Base-by-base conservation (phyloP, 1,140 invertebrate genomes). In the Armadillidium nasatum region DNA sequence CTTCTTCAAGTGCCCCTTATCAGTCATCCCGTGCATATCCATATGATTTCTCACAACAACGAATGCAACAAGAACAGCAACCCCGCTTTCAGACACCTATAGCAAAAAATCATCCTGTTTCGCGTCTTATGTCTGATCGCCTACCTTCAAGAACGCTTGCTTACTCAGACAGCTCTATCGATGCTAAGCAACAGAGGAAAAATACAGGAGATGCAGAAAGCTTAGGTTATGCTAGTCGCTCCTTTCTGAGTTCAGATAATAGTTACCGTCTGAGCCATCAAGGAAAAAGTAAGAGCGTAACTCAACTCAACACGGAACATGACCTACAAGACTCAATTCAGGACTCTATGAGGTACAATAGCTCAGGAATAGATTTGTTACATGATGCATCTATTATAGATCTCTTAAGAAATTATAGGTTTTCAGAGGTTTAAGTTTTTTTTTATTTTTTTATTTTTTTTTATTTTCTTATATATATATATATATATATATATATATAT, bases 401-500 rank as follows among this genome's bases (percentile, higher is more conserved):
- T 60, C 11, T 60, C 11, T 60, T 60, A 60, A 60, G 50, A 60
- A 60, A 60, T 60, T 60, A 60, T 60, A 33, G 33, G 33, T 33
- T 33, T 33, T 33, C 33, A 33, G 33, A 33, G 33, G 33, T 33
- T 33, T 33, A 33, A 33, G 33, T 33, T 33, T 33, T 6, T 1
- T 33, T 3, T 6, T 33, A 6, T 33, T 33, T 33, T 33, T 3
- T 33, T 33, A 3, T 33, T 6, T 33, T 33, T 33, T 33, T 33
- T 33, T 33, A 33, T n/a, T n/a, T n/a, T n/a, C n/a, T n/a, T 33
- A 33, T 3, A 33, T 33, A 33, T 33, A 33, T 33, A 3, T 33
- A 6, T 33, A n/a, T 33, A 6, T 33, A 33, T 3, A 1, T 33
- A 33, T 33, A 33, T 3, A 33, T 33, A 33, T 33, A 33, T 33